Conservation (phyloP, 2,888 invertebrate species). For the Caenorhabditis wallacei region DNA sequence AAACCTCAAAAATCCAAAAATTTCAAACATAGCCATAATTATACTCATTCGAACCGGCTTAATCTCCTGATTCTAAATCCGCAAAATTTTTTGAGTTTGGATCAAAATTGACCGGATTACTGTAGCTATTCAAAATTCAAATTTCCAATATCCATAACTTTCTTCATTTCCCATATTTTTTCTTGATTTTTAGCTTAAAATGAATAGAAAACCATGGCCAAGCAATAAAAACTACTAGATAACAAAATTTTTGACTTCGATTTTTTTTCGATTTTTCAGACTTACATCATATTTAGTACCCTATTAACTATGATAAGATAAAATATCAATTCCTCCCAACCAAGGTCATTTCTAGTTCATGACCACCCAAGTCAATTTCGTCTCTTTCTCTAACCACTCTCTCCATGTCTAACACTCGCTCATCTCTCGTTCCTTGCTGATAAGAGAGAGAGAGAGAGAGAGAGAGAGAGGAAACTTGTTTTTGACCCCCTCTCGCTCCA, state of each 20-base stretch:
- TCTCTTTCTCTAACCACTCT: conserved; percentile 9
- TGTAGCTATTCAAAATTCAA: neutral
- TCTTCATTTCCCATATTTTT: neutral
- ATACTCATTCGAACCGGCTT: neutral
- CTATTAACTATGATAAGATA: neutral
- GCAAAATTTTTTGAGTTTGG: too few relatives aligned
- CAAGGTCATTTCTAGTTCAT: conserved; percentile 3
- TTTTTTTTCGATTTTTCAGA: too few relatives aligned
- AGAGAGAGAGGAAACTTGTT: conserved; percentile 33
- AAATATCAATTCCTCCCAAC: neutral
- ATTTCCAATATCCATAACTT: neutral
- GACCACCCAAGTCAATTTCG: neutral
- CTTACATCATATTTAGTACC: too few relatives aligned
- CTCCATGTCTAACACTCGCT: conserved; percentile 1
- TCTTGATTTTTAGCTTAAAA: neutral
- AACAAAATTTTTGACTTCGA: too few relatives aligned
- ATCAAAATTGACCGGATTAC: too few relatives aligned
- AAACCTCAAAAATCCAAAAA: too few relatives aligned
- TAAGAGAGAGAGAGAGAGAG: neutral
- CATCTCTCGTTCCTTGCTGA: neutral
- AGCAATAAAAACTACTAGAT: neutral
- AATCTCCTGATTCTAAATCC: neutral
- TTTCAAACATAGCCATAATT: neutral
- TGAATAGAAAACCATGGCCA: neutral
- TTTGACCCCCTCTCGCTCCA: conserved; percentile 24